phyloP scores from a whole-genome alignment of 2,113 vertebrate species.

The Galemys pyrenaicus region DNA sequence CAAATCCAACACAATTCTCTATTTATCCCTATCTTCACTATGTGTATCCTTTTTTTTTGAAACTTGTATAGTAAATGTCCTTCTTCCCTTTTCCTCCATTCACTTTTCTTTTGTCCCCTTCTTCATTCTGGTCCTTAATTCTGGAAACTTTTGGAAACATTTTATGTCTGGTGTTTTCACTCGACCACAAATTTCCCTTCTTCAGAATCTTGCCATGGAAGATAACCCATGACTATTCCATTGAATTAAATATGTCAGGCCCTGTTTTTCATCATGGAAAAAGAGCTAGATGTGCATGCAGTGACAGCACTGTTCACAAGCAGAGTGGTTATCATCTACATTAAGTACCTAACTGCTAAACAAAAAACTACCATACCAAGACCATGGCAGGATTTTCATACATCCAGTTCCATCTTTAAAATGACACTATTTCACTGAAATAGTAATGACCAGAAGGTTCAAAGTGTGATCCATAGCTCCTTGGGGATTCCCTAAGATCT shows the following conservation, averaged over 20 bases:
- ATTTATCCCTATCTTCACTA: neutral
- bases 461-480: neutral
- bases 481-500: neutral
- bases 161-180: neutral
- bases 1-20: neutral
- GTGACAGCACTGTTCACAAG: neutral
- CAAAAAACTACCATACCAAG: neutral
- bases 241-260: neutral
- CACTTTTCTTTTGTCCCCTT: neutral
- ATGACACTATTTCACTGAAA: neutral
- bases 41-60: neutral
- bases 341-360: neutral
- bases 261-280: neutral
- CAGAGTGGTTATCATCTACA: neutral
- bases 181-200: neutral
- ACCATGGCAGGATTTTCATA: neutral
- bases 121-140: neutral
- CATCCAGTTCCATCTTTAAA: neutral
- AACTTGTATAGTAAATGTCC: neutral
- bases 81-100: neutral
- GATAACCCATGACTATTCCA: neutral
- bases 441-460: neutral
- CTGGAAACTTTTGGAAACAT: constrained; percentile 13
- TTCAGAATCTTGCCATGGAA: neutral
- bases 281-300: neutral